phyloP scores from a whole-genome alignment of 2,797 vertebrate species.

The Anisognathus igniventris region DNA sequence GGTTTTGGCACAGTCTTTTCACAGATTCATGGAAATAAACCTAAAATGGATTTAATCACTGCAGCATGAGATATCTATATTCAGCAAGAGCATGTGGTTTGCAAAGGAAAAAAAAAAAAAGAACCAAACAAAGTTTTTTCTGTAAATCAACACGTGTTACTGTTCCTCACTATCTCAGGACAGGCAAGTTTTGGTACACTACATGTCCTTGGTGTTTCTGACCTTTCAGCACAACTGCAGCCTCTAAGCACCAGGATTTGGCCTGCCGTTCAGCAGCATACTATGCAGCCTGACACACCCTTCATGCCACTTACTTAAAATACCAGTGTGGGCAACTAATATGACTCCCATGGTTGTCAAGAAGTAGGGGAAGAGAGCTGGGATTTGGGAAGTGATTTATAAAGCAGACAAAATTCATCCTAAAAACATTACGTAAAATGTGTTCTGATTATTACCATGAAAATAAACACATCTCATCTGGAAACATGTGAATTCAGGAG shows the following conservation, averaged over 20 bases:
- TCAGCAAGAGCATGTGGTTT: not conserved
- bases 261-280: not conserved
- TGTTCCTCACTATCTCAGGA: not conserved
- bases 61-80: not conserved
- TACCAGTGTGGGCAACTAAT: not conserved
- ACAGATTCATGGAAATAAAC: not conserved
- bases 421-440: not conserved
- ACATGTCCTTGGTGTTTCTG: not conserved
- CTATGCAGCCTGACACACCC: not conserved
- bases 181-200: not conserved
- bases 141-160: fast-evolving
- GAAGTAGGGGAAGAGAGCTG: not conserved
- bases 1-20: not conserved
- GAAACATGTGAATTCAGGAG: not conserved
- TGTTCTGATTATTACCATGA: not conserved
- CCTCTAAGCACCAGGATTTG: not conserved
- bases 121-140: not conserved
- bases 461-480: not conserved
- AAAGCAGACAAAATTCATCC: not conserved
- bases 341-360: not conserved
- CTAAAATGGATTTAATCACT: not conserved
- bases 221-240: not conserved
- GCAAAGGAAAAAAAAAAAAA: not conserved
- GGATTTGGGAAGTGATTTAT: not conserved
- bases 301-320: not conserved